These are phyloP conservation scores for Ailurus styani DNA, from an alignment of 2,113 vertebrate species.

Conservation along the genomic window DNA sequence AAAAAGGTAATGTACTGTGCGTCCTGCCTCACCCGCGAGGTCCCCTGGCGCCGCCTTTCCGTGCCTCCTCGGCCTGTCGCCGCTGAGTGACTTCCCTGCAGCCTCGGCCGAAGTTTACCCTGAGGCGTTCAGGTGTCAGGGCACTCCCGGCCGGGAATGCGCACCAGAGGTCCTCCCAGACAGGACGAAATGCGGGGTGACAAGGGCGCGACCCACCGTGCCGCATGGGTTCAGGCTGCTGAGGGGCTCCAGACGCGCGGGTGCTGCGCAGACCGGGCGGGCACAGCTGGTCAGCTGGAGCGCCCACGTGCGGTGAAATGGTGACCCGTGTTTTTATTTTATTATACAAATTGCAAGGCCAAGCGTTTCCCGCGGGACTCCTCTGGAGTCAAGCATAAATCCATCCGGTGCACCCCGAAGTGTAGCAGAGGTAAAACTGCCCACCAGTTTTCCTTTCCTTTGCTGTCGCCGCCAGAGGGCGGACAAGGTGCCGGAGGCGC, in stretches of 20 bases:
- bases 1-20: too few relatives aligned
- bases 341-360: not conserved
- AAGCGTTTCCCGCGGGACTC: not conserved
- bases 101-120: too few relatives aligned
- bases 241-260: too few relatives aligned
- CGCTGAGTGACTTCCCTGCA: rapidly evolving
- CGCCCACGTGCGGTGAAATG: not conserved
- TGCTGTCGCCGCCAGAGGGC: not conserved
- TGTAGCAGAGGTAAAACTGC: too few relatives aligned
- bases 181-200: rapidly evolving
- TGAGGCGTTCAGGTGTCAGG: not conserved
- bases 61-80: not conserved
- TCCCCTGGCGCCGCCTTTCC: not conserved
- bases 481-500: not conserved
- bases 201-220: rapidly evolving
- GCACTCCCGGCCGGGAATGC: not conserved
- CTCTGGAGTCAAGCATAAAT: not conserved
- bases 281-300: not conserved
- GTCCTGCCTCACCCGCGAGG: not conserved
- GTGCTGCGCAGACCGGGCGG: rapidly evolving
- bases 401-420: rapidly evolving
- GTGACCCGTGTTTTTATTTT: not conserved
- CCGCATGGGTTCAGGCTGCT: rapidly evolving
- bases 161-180: not conserved
- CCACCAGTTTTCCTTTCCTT: too few relatives aligned